Percentiles rank a stretch among this genome's conserved stretches.
Conservation (phyloP, 1,140 invertebrate genomes). For the Drosophila pectinifera region DNA sequence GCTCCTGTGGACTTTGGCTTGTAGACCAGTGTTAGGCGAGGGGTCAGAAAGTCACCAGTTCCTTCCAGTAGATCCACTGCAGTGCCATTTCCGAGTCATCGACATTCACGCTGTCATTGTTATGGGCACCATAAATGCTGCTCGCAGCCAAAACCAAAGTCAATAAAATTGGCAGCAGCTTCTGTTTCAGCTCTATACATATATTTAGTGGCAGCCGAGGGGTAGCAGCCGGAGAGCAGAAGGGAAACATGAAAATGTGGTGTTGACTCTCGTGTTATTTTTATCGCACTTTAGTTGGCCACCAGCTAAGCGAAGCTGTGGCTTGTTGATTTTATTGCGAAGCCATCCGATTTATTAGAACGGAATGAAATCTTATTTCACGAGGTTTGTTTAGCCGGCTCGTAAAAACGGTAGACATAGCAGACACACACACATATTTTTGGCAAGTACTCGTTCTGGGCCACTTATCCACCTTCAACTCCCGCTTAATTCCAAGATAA, state of each 20-base stretch:
- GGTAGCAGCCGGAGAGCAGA: not conserved
- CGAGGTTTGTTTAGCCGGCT: slow-evolving; percentile 63
- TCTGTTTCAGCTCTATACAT: slow-evolving; percentile 12
- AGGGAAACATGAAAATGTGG: slow-evolving; percentile 33
- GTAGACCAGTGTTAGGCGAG: slow-evolving; percentile 28
- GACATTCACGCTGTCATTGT: slow-evolving; percentile 57
- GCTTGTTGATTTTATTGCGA: slow-evolving; percentile 68
- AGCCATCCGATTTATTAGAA: slow-evolving; percentile 73
- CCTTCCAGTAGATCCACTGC: slow-evolving; percentile 10
- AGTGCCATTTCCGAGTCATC: slow-evolving; percentile 60
- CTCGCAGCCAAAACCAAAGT: slow-evolving; percentile 62
- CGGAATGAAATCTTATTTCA: slow-evolving; percentile 76
- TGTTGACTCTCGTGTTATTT: slow-evolving; percentile 77
- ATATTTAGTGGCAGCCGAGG: slow-evolving; percentile 15
- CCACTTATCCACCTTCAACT: slow-evolving; percentile 21
- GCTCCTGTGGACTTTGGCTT: not conserved
- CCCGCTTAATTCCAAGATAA: slow-evolving; percentile 24
- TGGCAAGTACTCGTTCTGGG: slow-evolving; percentile 46
- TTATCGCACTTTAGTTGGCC: slow-evolving; percentile 75
- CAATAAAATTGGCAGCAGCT: slow-evolving; percentile 64
- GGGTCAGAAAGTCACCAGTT: slow-evolving; percentile 33
- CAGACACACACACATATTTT: slow-evolving; percentile 30
- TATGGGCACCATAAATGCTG: slow-evolving; percentile 61
- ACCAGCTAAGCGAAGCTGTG: slow-evolving; percentile 47
- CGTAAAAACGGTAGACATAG: slow-evolving; percentile 37